These are phyloP conservation scores for Sesia apiformis DNA, from an alignment of 2,888 invertebrate species.

Conservation along the genomic window DNA sequence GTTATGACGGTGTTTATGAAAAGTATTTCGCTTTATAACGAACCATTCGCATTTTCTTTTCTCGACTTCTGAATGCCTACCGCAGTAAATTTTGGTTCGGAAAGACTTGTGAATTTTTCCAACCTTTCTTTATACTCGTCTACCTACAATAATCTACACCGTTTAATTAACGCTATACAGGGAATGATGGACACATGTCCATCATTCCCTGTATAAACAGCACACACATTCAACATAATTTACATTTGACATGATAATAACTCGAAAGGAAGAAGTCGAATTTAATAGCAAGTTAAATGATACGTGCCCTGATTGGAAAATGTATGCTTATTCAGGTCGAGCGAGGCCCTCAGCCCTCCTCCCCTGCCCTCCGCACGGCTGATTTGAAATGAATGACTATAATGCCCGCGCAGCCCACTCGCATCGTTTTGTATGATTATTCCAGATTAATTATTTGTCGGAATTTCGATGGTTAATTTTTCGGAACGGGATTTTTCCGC, in stretches of 20 bases:
- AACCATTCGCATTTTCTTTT: constrained; percentile 44
- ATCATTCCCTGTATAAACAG: background rate
- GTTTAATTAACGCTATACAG: background rate
- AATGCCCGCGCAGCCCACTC: constrained; percentile 68
- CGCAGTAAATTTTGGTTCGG: constrained; percentile 37
- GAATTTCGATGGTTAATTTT: constrained; percentile 71
- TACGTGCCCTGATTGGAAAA: constrained; percentile 75
- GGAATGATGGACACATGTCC: background rate
- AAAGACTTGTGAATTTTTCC: background rate
- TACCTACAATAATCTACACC: background rate
- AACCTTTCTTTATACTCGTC: background rate
- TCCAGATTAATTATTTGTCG: constrained; percentile 74
- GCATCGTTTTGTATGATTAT: constrained; percentile 74
- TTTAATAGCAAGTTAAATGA: constrained; percentile 75
- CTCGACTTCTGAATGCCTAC: constrained; percentile 46
- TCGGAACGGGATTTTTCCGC: constrained; percentile 70
- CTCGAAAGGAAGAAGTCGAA: constrained; percentile 70
- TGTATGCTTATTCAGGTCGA: constrained; percentile 73
- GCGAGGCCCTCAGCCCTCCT: constrained; percentile 41
- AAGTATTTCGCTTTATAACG: constrained; percentile 56
- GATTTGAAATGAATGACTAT: constrained; percentile 75
- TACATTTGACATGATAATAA: constrained; percentile 63
- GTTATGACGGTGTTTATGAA: constrained; percentile 72
- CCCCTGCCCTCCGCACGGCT: constrained; percentile 52
- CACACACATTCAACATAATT: constrained; percentile 7